phyloP scores from a whole-genome alignment of 2,888 invertebrate species.

The Argyresthia goedartella region DNA sequence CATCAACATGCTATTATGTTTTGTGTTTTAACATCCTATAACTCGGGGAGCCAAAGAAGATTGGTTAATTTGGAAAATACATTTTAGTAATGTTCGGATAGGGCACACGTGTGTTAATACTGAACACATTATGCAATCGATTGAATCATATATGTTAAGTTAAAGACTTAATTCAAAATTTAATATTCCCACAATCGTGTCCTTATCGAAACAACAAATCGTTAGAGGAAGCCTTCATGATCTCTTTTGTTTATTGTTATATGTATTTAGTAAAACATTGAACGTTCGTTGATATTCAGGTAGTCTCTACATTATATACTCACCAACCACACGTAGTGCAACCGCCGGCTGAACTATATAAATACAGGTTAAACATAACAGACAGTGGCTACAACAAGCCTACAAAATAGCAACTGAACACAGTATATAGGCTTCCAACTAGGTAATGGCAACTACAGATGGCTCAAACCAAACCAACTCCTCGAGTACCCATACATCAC shows the following conservation, averaged over 20 bases:
- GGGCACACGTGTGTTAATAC: conserved; percentile 43
- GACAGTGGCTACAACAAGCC: conserved; percentile 34
- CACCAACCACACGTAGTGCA: conserved; percentile 25
- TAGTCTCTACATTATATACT: conserved; percentile 41
- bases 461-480: neutral
- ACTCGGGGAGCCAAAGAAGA: conserved; percentile 53
- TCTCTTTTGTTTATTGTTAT: conserved; percentile 30
- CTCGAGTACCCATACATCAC: conserved; percentile 2
- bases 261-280: conserved; percentile 21
- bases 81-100: conserved; percentile 21
- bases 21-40: too few species aligned
- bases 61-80: conserved; percentile 7
- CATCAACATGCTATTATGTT: conserved; percentile 41
- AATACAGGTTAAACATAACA: neutral
- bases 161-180: neutral
- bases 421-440: neutral
- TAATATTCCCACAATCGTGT: conserved; percentile 45
- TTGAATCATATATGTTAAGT: too few species aligned
- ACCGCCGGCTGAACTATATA: conserved; percentile 14
- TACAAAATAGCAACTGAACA: conserved; percentile 27
- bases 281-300: conserved; percentile 15
- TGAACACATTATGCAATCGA: conserved; percentile 1
- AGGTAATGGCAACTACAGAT: neutral
- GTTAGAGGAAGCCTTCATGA: conserved; percentile 45
- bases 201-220: conserved; percentile 15